phyloP scores from a whole-genome alignment of 2,113 vertebrate species.

The Gobio gobio region DNA sequence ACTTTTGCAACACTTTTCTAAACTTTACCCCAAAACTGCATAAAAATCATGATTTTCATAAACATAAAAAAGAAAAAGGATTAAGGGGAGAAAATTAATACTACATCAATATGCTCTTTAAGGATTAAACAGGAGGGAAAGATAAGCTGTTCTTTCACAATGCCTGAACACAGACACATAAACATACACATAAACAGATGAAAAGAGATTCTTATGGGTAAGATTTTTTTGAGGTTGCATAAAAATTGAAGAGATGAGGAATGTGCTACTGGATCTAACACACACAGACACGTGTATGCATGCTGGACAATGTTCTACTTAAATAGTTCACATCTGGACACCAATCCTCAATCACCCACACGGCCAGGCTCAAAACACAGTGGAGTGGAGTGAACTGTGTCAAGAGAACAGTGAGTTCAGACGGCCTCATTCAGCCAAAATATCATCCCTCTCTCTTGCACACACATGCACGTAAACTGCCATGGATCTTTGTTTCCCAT shows the following conservation, averaged over 20 bases:
- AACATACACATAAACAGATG: slow-evolving; percentile 13
- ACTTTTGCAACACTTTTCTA: not conserved
- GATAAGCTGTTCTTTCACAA: not conserved
- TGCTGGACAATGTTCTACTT: slow-evolving; percentile 20
- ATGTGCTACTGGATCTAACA: slow-evolving; percentile 31
- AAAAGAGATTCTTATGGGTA: slow-evolving; percentile 16
- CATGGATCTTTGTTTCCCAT: slow-evolving; percentile 25
- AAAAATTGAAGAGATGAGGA: not conserved
- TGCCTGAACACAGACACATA: not conserved
- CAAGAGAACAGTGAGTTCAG: slow-evolving; percentile 48
- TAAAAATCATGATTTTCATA: not conserved
- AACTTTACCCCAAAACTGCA: not conserved
- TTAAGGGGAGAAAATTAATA: too few relatives aligned
- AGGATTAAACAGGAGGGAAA: not conserved
- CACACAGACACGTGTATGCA: slow-evolving; percentile 29
- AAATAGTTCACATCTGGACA: slow-evolving; percentile 49
- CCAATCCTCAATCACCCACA: slow-evolving; percentile 37
- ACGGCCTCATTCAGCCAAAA: slow-evolving; percentile 34
- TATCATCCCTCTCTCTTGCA: not conserved
- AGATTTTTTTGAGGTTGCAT: slow-evolving; percentile 5
- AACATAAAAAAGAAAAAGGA: not conserved
- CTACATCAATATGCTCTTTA: not conserved
- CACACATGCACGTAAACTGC: slow-evolving; percentile 13
- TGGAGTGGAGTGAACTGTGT: slow-evolving; percentile 3
- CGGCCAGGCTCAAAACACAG: slow-evolving; percentile 10